Conservation (phyloP, 2,113 vertebrate genomes). For the Tachysurus vachellii region DNA sequence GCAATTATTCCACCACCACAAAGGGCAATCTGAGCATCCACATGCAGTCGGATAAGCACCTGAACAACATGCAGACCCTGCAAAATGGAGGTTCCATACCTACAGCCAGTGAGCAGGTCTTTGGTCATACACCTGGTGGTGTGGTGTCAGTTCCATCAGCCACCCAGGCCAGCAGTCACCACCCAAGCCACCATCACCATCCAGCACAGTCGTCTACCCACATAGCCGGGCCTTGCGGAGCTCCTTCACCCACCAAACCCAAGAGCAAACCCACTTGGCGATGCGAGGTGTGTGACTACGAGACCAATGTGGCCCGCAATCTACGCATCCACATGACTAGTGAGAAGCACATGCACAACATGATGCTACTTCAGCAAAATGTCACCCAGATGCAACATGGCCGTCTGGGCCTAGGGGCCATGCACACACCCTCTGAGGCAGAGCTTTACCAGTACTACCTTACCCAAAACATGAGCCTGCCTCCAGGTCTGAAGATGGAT, state of each 20-base stretch:
- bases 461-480: slow-evolving; percentile 94
- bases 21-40: slow-evolving; percentile 99
- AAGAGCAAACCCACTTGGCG: slow-evolving; percentile 99
- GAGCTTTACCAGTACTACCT: slow-evolving; percentile 99
- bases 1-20: slow-evolving; percentile 99
- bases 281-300: slow-evolving; percentile 98
- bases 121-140: slow-evolving; percentile 83
- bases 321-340: slow-evolving; percentile 99
- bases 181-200: slow-evolving; percentile 75
- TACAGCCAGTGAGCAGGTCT: slow-evolving; percentile 84
- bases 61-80: slow-evolving; percentile 99
- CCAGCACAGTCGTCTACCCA: slow-evolving; percentile 79
- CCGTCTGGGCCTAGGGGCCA: slow-evolving; percentile 86
- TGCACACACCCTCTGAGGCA: slow-evolving; percentile 91
- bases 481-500: slow-evolving; percentile 89
- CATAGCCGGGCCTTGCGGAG: slow-evolving; percentile 84
- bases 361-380: slow-evolving; percentile 98
- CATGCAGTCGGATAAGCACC: slow-evolving; percentile 99
- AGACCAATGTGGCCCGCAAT: slow-evolving; percentile 97
- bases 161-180: slow-evolving; percentile 75
- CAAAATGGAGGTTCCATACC: slow-evolving; percentile 87
- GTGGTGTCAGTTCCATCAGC: slow-evolving; percentile 81
- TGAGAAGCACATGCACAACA: slow-evolving; percentile 99
- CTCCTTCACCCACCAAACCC: slow-evolving; percentile 95
- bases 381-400: slow-evolving; percentile 93